Evolutionary conservation across 2,888 invertebrate genomes (phyloP).

Genomic region (Lamproptera curius): DNA sequence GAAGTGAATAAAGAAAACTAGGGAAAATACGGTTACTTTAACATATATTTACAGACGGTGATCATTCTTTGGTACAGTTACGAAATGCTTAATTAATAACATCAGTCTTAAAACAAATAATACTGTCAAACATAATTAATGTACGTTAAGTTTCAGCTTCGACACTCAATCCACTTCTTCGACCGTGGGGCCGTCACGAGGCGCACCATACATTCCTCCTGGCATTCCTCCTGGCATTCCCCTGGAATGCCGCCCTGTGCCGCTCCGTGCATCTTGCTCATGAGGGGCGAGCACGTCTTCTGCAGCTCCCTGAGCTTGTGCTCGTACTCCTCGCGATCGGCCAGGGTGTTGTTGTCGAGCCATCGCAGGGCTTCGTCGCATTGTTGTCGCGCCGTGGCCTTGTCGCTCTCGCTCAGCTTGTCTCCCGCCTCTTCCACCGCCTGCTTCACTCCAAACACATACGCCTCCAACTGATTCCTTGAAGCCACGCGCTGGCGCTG

Average conservation of each 20-base stretch:
- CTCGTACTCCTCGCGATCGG: slow-evolving; percentile 81
- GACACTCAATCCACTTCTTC: slow-evolving; percentile 8
- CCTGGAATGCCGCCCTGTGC: slow-evolving; percentile 34
- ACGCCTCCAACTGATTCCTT: slow-evolving; percentile 85
- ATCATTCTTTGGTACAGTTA: not conserved
- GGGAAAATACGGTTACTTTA: no score
- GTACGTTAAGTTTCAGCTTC: no score
- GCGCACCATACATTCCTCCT: not conserved
- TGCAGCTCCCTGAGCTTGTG: slow-evolving; percentile 79
- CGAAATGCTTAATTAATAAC: no score
- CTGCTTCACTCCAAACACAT: slow-evolving; percentile 84
- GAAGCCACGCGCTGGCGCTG: slow-evolving; percentile 82
- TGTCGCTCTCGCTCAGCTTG: slow-evolving; percentile 81
- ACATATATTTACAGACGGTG: not conserved
- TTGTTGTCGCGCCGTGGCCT: slow-evolving; percentile 67
- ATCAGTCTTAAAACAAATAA: no score
- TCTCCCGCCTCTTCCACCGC: slow-evolving; percentile 80
- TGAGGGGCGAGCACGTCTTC: slow-evolving; percentile 74
- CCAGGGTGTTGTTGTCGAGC: slow-evolving; percentile 83
- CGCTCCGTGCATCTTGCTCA: slow-evolving; percentile 79
- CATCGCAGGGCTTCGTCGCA: slow-evolving; percentile 82
- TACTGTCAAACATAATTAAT: no score
- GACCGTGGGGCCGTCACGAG: slow-evolving; percentile 3
- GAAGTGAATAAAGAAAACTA: no score
- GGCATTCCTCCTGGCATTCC: not conserved